Conservation (phyloP, 1,140 invertebrate genomes). For the Zaprionus nigranus region DNA sequence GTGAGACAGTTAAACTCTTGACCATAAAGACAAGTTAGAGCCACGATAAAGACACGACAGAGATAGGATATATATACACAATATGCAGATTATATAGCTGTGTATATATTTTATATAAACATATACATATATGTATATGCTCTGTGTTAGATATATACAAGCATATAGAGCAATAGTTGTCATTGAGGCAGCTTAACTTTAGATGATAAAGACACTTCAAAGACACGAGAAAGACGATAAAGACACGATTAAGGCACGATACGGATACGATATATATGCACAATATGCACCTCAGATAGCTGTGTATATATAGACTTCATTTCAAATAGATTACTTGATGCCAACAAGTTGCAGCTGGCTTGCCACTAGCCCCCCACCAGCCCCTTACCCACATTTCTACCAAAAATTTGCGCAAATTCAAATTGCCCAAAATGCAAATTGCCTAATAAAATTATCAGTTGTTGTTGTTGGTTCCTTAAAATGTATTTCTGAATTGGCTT, state of each 20-base stretch:
- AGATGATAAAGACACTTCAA: too few species aligned
- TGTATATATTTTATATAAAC: too few species aligned
- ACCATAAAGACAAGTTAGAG: not conserved
- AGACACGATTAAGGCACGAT: not conserved
- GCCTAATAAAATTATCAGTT: constrained; percentile 1
- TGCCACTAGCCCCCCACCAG: too few species aligned
- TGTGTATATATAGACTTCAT: not conserved
- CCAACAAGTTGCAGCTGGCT: not conserved
- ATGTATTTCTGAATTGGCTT: not conserved
- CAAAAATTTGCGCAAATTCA: not conserved
- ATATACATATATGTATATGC: too few species aligned
- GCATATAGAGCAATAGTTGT: too few species aligned
- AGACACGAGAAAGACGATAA: not conserved
- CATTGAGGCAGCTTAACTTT: too few species aligned
- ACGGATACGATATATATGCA: not conserved
- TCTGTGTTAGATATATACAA: too few species aligned
- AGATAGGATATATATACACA: not conserved
- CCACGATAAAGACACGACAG: not conserved
- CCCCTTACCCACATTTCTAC: too few species aligned
- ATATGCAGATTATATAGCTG: too few species aligned
- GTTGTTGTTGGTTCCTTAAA: not conserved
- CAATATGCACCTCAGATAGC: not conserved
- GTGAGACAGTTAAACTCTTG: too few species aligned
- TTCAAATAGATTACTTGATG: not conserved
- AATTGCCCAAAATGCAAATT: not conserved